A percentile compares a stretch with the other conserved stretches of the same genome.
Evolutionary conservation across 2,888 invertebrate genomes (phyloP).

Genomic region (Dysmachus trigonus): DNA sequence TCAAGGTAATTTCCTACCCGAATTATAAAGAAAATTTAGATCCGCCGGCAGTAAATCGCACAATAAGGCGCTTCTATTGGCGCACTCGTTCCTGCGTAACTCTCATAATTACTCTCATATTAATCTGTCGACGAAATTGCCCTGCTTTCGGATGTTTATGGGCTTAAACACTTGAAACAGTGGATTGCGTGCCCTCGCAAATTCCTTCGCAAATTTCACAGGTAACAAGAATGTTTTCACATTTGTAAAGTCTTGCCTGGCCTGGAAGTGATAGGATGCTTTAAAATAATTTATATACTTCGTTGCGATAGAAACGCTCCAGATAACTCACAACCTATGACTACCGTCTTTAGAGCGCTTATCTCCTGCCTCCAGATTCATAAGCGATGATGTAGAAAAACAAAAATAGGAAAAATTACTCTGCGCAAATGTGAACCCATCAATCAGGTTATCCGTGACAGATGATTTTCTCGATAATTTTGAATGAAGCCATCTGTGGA

Average conservation of each 20-base stretch:
- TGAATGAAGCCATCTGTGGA: background rate
- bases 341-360: background rate
- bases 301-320: background rate
- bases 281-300: background rate
- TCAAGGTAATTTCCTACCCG: background rate
- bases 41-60: background rate
- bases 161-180: background rate
- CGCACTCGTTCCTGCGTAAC: background rate
- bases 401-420: background rate
- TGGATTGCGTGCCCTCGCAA: background rate
- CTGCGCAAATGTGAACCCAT: background rate
- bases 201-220: background rate
- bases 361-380: background rate
- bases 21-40: background rate
- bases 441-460: background rate
- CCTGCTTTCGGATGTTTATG: background rate
- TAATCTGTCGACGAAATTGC: background rate
- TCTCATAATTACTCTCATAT: background rate
- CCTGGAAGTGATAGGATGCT: background rate
- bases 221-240: background rate
- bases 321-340: background rate
- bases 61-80: background rate
- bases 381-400: background rate
- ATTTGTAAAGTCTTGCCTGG: background rate
- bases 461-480: background rate